phyloP scores from a whole-genome alignment of 2,888 invertebrate species.

The Entomobrya multifasciata region DNA sequence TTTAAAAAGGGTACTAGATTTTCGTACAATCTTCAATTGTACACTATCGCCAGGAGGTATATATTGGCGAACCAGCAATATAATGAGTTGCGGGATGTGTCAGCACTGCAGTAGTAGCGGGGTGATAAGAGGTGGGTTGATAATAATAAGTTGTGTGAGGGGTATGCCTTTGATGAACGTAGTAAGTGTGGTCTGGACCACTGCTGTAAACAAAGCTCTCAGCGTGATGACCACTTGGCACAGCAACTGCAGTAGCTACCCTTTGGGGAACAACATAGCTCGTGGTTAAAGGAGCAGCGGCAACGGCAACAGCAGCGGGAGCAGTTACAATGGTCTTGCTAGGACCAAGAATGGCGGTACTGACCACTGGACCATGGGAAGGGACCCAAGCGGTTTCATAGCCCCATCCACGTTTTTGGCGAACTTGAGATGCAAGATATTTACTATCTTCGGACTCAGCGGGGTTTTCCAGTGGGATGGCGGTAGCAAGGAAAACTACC shows the following conservation, averaged over 20 bases:
- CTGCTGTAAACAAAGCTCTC: constrained; percentile 61
- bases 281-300: not conserved
- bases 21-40: not conserved
- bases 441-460: constrained; percentile 11
- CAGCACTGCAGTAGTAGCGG: not conserved
- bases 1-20: not conserved
- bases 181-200: constrained; percentile 54
- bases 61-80: not conserved
- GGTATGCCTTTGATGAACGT: constrained; percentile 54
- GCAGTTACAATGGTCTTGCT: constrained; percentile 32
- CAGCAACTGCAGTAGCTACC: constrained; percentile 10
- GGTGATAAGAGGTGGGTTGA: too few species aligned
- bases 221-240: constrained; percentile 19
- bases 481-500: not conserved
- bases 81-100: constrained; percentile 33
- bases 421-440: constrained; percentile 20
- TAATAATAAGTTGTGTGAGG: constrained; percentile 40
- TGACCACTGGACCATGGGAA: not conserved
- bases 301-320: constrained; percentile 29
- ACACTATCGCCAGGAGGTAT: constrained; percentile 21
- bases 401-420: constrained; percentile 64
- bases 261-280: constrained; percentile 36
- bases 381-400: constrained; percentile 43
- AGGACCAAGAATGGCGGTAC: constrained; percentile 38
- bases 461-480: constrained; percentile 45